phyloP scores from a whole-genome alignment of 30 jellyfish, hydroid and myxozoan genomes.

The Aurelia coerulea region DNA sequence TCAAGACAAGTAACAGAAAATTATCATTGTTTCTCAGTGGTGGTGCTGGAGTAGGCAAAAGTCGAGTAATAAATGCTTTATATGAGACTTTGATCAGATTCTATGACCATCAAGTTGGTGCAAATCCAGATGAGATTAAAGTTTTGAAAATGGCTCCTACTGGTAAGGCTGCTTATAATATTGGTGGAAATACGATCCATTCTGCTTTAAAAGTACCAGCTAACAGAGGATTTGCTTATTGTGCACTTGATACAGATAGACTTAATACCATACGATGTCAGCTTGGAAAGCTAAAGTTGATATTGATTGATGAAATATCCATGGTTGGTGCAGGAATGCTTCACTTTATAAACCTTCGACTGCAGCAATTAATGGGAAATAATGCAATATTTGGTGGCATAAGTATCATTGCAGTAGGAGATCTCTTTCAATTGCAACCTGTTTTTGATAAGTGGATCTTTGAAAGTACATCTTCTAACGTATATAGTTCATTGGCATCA shows the following conservation, averaged over 20 bases:
- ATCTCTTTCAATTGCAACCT: background rate
- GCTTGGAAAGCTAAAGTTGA: background rate
- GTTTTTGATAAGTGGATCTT: constrained; percentile 34
- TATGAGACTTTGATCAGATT: background rate
- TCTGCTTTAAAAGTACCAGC: constrained; percentile 38
- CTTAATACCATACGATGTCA: background rate
- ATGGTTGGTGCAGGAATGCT: no score
- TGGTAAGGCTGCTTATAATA: constrained; percentile 41
- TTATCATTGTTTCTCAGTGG: constrained; percentile 26
- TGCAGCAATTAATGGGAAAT: constrained; percentile 22
- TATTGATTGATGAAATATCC: constrained; percentile 43
- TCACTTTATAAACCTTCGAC: background rate
- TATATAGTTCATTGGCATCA: background rate
- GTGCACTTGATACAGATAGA: constrained; percentile 16
- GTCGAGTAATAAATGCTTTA: constrained; percentile 2
- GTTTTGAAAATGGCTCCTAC: constrained; percentile 13
- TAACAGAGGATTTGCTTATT: constrained; percentile 8
- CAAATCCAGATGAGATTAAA: constrained; percentile 17
- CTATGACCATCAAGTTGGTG: background rate
- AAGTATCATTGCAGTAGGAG: constrained; percentile 12
- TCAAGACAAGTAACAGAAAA: constrained; percentile 1
- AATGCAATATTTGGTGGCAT: constrained; percentile 17
- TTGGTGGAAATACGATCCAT: constrained; percentile 35
- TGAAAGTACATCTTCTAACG: background rate
- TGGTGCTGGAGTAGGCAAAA: constrained; percentile 51